Evolutionary conservation across 2,797 vertebrate genomes (phyloP).

Genomic region (Paguma larvata): DNA sequence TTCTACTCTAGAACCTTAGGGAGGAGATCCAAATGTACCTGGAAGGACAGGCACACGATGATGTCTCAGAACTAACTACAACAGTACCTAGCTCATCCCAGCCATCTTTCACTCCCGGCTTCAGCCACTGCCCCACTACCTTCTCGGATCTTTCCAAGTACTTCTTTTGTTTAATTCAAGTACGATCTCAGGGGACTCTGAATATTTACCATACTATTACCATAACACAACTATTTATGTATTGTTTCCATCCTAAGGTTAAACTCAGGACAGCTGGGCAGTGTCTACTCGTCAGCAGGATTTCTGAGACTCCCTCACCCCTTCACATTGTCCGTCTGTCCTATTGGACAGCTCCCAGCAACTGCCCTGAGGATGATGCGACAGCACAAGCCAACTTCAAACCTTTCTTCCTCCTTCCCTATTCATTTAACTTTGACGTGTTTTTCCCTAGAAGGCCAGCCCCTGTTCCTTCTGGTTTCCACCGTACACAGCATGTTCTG

Average conservation of each 20-base stretch:
- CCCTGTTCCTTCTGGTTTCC: background rate
- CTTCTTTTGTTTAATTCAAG: background rate
- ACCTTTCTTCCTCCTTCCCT: conserved; percentile 3
- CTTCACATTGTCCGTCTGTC: background rate
- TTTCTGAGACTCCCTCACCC: background rate
- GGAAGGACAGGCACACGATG: background rate
- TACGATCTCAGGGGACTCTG: background rate
- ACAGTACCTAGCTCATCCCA: background rate
- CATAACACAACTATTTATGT: background rate
- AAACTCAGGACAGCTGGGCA: background rate
- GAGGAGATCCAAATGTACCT: background rate
- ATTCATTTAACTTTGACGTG: background rate
- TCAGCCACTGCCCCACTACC: background rate
- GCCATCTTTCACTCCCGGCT: background rate
- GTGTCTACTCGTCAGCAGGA: background rate
- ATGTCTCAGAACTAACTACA: background rate
- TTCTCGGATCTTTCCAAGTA: background rate
- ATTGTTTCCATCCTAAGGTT: background rate
- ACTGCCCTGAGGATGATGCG: background rate
- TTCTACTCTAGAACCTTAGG: background rate
- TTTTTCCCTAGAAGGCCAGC: background rate
- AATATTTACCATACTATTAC: background rate
- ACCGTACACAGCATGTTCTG: background rate
- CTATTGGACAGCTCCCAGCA: background rate
- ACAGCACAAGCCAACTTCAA: background rate